A percentile compares a stretch with the other conserved stretches of the same genome.
Conservation (phyloP, 2,113 vertebrate species). For the Sebastes fasciatus region DNA sequence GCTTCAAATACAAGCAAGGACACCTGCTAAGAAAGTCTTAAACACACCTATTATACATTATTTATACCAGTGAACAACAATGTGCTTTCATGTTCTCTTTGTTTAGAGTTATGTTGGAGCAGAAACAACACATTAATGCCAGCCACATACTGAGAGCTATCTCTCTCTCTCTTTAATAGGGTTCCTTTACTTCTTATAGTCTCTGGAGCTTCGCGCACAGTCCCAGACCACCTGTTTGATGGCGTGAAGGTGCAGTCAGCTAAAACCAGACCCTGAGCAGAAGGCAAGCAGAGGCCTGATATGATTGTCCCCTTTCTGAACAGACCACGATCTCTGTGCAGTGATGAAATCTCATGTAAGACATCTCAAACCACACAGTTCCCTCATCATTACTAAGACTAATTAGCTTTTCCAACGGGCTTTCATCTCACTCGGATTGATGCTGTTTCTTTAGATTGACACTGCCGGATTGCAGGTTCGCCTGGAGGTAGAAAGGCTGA, state of each 20-base stretch:
- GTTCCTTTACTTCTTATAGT: conserved; percentile 15
- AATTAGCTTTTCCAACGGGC: conserved; percentile 58
- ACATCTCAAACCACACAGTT: conserved; percentile 40
- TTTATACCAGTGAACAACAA: not conserved
- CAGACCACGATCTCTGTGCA: conserved; percentile 36
- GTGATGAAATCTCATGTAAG: conserved; percentile 67
- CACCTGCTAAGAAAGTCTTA: not conserved
- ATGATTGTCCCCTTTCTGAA: conserved; percentile 29
- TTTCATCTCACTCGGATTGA: conserved; percentile 56
- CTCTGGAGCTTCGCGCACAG: conserved; percentile 28
- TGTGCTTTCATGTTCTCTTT: not conserved
- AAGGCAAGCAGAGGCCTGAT: conserved; percentile 30
- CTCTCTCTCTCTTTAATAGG: not conserved
- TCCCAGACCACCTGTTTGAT: conserved; percentile 47
- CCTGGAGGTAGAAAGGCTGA: conserved; percentile 48
- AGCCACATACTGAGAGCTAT: not conserved
- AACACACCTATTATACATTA: conserved; percentile 3
- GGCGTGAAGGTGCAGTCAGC: conserved; percentile 32
- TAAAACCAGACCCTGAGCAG: conserved; percentile 9
- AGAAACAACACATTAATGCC: conserved; percentile 5
- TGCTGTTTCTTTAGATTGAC: conserved; percentile 64
- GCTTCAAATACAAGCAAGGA: conserved; percentile 7
- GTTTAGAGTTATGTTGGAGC: not conserved
- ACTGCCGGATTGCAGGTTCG: conserved; percentile 38
- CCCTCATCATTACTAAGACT: conserved; percentile 43